Evolutionary conservation across 2,113 vertebrate species (phyloP).

Genomic region (Pterocles burchelli): DNA sequence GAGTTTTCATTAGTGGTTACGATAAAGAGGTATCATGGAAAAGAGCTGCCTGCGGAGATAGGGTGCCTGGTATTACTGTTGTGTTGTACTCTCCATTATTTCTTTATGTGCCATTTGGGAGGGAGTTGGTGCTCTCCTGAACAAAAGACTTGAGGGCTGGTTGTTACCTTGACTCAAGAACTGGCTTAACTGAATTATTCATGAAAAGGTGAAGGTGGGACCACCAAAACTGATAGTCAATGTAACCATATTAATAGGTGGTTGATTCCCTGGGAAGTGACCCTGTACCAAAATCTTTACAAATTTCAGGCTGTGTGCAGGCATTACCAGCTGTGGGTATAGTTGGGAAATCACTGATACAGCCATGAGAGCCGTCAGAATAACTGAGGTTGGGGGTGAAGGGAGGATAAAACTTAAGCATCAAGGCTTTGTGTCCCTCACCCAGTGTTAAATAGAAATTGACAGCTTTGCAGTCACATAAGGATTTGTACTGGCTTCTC

Average conservation of each 20-base stretch:
- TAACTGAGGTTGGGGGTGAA: background rate
- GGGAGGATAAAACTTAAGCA: background rate
- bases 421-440: background rate
- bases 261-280: background rate
- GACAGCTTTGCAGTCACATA: background rate
- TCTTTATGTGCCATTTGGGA: constrained; percentile 35
- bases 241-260: background rate
- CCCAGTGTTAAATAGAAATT: background rate
- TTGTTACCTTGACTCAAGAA: background rate
- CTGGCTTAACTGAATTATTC: background rate
- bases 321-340: background rate
- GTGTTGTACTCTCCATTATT: background rate
- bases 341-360: background rate
- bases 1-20: constrained; percentile 67
- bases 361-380: background rate
- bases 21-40: constrained; percentile 54
- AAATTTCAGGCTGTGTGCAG: background rate
- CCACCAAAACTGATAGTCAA: background rate
- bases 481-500: background rate
- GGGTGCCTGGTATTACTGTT: background rate
- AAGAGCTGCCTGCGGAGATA: background rate
- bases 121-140: constrained; percentile 15
- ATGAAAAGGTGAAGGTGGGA: background rate
- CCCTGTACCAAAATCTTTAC: background rate
- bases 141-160: background rate